A percentile compares a stretch with the other conserved stretches of the same genome.
Evolutionary conservation across 1,140 invertebrate species (phyloP).

Genomic region (Drosophila carrolli): DNA sequence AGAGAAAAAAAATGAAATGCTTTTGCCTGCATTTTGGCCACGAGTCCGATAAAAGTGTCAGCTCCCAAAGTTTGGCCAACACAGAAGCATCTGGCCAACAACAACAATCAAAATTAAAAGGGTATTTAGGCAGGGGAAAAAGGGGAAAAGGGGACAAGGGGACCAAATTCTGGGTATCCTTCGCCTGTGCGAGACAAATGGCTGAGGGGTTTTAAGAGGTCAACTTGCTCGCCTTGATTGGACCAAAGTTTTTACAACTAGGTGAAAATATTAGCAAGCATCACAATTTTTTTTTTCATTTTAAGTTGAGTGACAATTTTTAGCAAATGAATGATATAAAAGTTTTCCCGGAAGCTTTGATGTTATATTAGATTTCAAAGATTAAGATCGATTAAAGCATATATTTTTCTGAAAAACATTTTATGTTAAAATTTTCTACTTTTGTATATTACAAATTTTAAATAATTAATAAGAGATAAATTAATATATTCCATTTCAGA

Average conservation of each 20-base stretch:
- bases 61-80: slow-evolving; percentile 55
- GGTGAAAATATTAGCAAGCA: slow-evolving; percentile 26
- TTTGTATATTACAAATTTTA: too few relatives aligned
- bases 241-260: slow-evolving; percentile 16
- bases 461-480: too few relatives aligned
- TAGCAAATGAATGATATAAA: not conserved
- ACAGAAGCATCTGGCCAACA: slow-evolving; percentile 34
- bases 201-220: slow-evolving; percentile 6
- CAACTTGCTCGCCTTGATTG: slow-evolving; percentile 7
- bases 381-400: too few relatives aligned
- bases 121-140: slow-evolving; percentile 1
- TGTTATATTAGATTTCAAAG: too few relatives aligned
- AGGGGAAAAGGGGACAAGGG: not conserved
- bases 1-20: slow-evolving; percentile 17
- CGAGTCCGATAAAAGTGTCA: slow-evolving; percentile 70
- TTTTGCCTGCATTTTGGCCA: slow-evolving; percentile 60
- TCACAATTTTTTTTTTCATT: slow-evolving; percentile 10
- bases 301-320: slow-evolving; percentile 1
- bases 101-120: slow-evolving; percentile 34
- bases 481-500: too few relatives aligned
- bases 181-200: slow-evolving; percentile 28
- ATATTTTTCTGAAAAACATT: too few relatives aligned
- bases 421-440: too few relatives aligned
- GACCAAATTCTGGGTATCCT: slow-evolving; percentile 5
- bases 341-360: not conserved